Conservation (phyloP, 2,113 vertebrate genomes). For the Elgaria multicarinata region DNA sequence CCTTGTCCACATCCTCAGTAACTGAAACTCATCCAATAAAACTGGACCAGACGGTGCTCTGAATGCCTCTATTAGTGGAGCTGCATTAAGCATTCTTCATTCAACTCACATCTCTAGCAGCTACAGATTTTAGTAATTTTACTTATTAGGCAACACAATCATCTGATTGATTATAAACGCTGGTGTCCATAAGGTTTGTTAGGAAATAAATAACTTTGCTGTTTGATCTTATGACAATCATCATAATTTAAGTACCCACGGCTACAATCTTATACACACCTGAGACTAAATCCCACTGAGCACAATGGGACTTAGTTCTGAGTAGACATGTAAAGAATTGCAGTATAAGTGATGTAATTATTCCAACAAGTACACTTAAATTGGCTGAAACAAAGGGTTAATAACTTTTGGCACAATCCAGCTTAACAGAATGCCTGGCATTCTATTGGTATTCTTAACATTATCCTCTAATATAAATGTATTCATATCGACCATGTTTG, state of each 20-base stretch:
- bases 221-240: background rate
- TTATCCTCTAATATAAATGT: background rate
- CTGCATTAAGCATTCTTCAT: too few species aligned
- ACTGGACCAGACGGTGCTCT: too few species aligned
- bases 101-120: background rate
- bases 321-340: background rate
- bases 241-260: background rate
- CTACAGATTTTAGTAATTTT: background rate
- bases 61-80: too few species aligned
- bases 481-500: background rate
- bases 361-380: background rate
- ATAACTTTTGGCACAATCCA: background rate
- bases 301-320: too few species aligned
- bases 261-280: background rate
- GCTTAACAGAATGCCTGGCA: background rate
- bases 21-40: too few species aligned
- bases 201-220: background rate
- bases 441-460: background rate
- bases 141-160: background rate
- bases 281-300: too few species aligned
- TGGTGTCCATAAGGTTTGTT: background rate
- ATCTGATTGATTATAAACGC: background rate
- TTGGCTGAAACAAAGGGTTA: background rate
- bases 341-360: background rate
- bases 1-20: too few species aligned